Evolutionary conservation across 1,140 invertebrate species (phyloP).

Genomic region (Orius insidiosus): DNA sequence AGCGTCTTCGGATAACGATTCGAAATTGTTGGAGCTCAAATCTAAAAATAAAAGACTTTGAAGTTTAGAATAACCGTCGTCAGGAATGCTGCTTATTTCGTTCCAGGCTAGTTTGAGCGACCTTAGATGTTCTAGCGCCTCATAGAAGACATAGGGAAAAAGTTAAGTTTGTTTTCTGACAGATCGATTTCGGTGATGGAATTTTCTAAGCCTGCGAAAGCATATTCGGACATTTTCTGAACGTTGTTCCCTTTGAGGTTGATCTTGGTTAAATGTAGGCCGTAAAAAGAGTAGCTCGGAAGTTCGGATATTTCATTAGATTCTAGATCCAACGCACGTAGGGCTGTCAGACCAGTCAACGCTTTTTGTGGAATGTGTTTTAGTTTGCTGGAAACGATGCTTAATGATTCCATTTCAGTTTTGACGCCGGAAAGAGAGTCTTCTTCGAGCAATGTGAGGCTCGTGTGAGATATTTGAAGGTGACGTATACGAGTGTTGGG

Average conservation of each 20-base stretch:
- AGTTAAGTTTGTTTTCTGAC: constrained; percentile 65
- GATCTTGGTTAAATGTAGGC: constrained; percentile 59
- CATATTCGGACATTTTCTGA: constrained; percentile 60
- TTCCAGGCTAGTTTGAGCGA: constrained; percentile 68
- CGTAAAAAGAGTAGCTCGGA: constrained; percentile 72
- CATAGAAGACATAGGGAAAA: constrained; percentile 63
- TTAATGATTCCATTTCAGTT: constrained; percentile 58
- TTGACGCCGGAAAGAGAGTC: constrained; percentile 52
- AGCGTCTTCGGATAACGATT: constrained; percentile 49
- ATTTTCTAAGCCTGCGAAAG: constrained; percentile 66
- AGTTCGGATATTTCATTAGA: constrained; percentile 67
- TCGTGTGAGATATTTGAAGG: constrained; percentile 67
- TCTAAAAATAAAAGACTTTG: constrained; percentile 58
- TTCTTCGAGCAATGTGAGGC: constrained; percentile 52
- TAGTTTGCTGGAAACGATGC: constrained; percentile 62
- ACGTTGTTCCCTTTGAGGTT: constrained; percentile 70
- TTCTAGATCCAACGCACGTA: constrained; percentile 66
- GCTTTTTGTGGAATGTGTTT: constrained; percentile 63
- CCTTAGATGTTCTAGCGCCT: constrained; percentile 52
- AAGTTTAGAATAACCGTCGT: constrained; percentile 51
- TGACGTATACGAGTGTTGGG: constrained; percentile 51
- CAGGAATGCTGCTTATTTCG: constrained; percentile 48
- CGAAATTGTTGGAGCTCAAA: constrained; percentile 71
- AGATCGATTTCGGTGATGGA: constrained; percentile 66
- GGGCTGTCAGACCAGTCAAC: constrained; percentile 46